Evolutionary conservation across 1,140 invertebrate genomes (phyloP).

Genomic region (Papilio xuthus): DNA sequence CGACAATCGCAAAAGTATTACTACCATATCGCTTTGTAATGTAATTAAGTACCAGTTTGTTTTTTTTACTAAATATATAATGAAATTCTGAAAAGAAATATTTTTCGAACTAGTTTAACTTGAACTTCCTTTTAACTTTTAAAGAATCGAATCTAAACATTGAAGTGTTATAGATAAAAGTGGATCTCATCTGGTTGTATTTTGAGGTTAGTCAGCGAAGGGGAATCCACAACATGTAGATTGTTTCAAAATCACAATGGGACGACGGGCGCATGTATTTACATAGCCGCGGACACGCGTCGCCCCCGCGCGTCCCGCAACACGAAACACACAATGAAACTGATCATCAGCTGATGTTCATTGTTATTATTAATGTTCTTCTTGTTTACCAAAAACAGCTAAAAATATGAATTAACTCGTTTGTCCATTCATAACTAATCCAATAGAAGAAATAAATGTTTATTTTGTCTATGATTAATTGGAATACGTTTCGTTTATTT

Average conservation of each 20-base stretch:
- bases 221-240: slow-evolving; percentile 65
- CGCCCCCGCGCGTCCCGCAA: slow-evolving; percentile 42
- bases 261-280: slow-evolving; percentile 54
- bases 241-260: slow-evolving; percentile 66
- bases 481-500: slow-evolving; percentile 9
- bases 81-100: background rate
- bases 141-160: background rate
- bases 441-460: background rate
- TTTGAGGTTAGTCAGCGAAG: slow-evolving; percentile 52
- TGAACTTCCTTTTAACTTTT: background rate
- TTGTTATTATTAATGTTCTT: slow-evolving; percentile 40
- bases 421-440: slow-evolving; percentile 6
- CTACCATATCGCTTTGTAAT: background rate
- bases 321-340: slow-evolving; percentile 59
- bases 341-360: slow-evolving; percentile 43
- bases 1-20: background rate
- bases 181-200: slow-evolving; percentile 40
- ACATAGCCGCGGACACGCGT: slow-evolving; percentile 50
- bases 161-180: slow-evolving; percentile 16
- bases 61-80: too few species aligned
- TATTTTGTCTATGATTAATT: slow-evolving; percentile 8
- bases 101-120: background rate
- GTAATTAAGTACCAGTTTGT: background rate
- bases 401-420: slow-evolving; percentile 11
- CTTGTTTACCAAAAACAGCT: slow-evolving; percentile 20